Percentiles rank a stretch among this genome's conserved stretches.
Evolutionary conservation across 92 coral and sea anemone species (phyloP).

Genomic region (Palythoa caribaeorum): DNA sequence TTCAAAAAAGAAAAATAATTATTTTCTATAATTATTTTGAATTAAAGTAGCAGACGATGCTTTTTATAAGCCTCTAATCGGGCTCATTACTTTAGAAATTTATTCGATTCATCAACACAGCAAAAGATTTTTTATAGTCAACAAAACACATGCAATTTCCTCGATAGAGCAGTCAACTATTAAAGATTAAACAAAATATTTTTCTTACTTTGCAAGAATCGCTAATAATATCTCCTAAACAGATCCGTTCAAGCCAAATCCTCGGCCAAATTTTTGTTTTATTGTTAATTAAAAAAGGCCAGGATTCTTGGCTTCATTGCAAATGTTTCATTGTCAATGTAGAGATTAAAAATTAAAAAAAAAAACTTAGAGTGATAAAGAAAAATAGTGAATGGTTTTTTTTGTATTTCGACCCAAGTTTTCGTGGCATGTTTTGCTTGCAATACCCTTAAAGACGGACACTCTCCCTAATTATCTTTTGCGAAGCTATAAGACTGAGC

Average conservation of each 20-base stretch:
- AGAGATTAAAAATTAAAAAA: not conserved
- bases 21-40: slow-evolving; percentile 20
- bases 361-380: not conserved
- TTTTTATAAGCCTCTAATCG: slow-evolving; percentile 14
- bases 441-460: not conserved
- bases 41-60: slow-evolving; percentile 19
- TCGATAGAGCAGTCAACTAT: not conserved
- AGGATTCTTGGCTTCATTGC: not conserved
- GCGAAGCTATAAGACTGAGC: not conserved
- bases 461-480: slow-evolving; percentile 5
- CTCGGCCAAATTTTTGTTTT: not conserved
- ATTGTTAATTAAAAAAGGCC: not conserved
- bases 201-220: not conserved
- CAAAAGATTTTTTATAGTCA: not conserved
- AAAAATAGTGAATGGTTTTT: not conserved
- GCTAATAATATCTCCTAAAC: not conserved
- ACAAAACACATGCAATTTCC: not conserved
- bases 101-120: slow-evolving; percentile 33
- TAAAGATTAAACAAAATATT: not conserved
- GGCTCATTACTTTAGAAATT: slow-evolving; percentile 35
- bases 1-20: slow-evolving; percentile 36
- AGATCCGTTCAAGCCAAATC: not conserved
- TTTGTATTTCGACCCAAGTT: too few species aligned
- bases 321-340: not conserved
- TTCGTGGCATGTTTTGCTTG: not conserved